phyloP scores from a whole-genome alignment of 2,113 vertebrate genomes.

The Tupaia tana region DNA sequence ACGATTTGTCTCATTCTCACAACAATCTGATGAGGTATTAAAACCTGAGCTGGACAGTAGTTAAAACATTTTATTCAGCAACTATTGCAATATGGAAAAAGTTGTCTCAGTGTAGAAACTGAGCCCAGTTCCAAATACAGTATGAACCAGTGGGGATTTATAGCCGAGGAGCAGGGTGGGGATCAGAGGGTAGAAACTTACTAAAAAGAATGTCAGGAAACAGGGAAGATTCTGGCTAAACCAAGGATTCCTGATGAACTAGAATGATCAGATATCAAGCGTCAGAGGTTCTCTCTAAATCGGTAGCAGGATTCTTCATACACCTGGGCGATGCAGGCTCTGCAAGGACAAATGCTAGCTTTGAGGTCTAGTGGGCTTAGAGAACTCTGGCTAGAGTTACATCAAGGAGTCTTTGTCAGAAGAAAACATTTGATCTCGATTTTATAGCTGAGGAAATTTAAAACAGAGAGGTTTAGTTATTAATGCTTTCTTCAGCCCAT shows the following conservation, averaged over 20 bases:
- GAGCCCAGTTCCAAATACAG: neutral
- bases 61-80: slow-evolving; percentile 31
- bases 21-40: neutral
- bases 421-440: neutral
- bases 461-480: neutral
- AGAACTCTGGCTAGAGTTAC: neutral
- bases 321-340: neutral
- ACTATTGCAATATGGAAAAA: neutral
- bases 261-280: neutral
- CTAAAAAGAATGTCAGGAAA: neutral
- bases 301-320: slow-evolving; percentile 28
- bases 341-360: neutral
- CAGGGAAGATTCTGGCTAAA: neutral
- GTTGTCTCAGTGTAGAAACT: neutral
- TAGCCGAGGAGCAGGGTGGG: too few relatives aligned
- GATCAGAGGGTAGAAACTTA: neutral
- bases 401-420: neutral
- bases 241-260: neutral
- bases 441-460: neutral
- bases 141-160: too few relatives aligned
- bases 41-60: neutral
- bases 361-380: neutral
- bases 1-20: neutral
- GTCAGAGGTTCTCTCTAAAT: neutral
- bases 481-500: neutral